phyloP scores from a whole-genome alignment of 2,888 invertebrate species.

The Lacanobia wlatinum region DNA sequence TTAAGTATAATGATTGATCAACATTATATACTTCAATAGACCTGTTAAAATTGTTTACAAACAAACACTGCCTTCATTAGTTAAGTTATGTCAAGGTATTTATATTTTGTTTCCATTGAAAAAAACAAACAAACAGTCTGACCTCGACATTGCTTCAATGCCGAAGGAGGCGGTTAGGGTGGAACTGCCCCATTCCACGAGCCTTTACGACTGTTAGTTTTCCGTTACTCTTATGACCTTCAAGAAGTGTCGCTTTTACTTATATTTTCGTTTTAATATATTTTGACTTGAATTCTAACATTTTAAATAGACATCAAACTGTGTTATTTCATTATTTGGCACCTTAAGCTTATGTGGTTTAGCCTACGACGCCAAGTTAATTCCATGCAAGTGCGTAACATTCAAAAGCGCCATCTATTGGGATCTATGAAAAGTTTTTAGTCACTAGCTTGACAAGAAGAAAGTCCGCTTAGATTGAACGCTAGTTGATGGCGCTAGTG shows the following conservation, averaged over 20 bases:
- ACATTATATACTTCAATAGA: background rate
- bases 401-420: conserved; percentile 63
- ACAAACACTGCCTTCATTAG: background rate
- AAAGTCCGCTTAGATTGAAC: conserved; percentile 17
- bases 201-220: conserved; percentile 21
- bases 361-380: background rate
- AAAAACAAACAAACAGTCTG: conserved; percentile 10
- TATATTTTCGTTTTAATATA: background rate
- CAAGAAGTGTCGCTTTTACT: conserved; percentile 1
- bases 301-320: conserved; percentile 1
- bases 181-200: conserved; percentile 16
- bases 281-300: background rate
- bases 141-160: conserved; percentile 26
- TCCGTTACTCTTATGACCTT: conserved; percentile 38
- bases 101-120: conserved; percentile 5
- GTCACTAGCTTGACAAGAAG: conserved; percentile 19
- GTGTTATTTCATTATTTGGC: conserved; percentile 16
- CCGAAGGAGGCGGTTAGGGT: conserved; percentile 13
- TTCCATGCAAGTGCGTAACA: background rate
- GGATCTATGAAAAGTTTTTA: conserved; percentile 25
- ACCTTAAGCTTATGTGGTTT: background rate
- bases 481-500: conserved; percentile 59
- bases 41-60: background rate
- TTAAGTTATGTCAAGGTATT: conserved; percentile 6
- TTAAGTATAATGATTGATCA: conserved; percentile 1